These are phyloP conservation scores for Drosophila paranaensis DNA, from an alignment of 2,888 invertebrate genomes.

Conservation along the genomic window DNA sequence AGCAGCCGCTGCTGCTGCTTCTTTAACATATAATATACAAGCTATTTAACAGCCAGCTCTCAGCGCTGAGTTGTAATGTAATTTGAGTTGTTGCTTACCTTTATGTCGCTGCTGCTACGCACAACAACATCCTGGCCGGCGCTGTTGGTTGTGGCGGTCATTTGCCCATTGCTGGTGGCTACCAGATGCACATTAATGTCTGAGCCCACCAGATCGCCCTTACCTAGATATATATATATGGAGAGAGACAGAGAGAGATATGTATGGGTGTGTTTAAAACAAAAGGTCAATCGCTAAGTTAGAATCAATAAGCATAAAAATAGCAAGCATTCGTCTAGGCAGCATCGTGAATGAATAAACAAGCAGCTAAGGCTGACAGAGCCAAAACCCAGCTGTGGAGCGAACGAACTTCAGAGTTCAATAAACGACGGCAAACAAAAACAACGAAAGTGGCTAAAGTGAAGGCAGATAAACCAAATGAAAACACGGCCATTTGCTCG, in stretches of 20 bases:
- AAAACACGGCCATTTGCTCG: conserved; percentile 33
- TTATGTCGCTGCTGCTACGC: conserved; percentile 97
- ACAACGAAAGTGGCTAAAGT: conserved; percentile 1
- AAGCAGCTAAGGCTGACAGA: conserved; percentile 48
- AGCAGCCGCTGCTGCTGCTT: neutral
- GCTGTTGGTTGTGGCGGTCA: conserved; percentile 87
- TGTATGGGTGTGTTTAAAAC: conserved; percentile 12
- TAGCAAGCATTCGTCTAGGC: conserved; percentile 78
- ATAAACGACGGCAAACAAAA: conserved; percentile 46
- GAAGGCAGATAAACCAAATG: conserved; percentile 23
- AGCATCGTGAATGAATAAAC: conserved; percentile 66
- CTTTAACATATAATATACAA: neutral
- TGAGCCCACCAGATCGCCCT: conserved; percentile 97
- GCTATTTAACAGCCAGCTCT: conserved; percentile 6
- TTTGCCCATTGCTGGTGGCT: conserved; percentile 87
- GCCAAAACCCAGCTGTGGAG: conserved; percentile 34
- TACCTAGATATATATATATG: conserved; percentile 87
- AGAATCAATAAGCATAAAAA: conserved; percentile 79
- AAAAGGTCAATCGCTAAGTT: conserved; percentile 62
- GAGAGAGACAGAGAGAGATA: neutral
- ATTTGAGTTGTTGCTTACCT: conserved; percentile 85
- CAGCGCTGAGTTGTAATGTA: conserved; percentile 17
- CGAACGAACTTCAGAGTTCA: conserved; percentile 75
- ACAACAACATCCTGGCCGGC: conserved; percentile 90
- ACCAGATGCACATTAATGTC: conserved; percentile 94